Evolutionary conservation across 2,113 vertebrate species (phyloP), one percentile per base, ranked within the genome.

Genomic region (Parus major): DNA sequence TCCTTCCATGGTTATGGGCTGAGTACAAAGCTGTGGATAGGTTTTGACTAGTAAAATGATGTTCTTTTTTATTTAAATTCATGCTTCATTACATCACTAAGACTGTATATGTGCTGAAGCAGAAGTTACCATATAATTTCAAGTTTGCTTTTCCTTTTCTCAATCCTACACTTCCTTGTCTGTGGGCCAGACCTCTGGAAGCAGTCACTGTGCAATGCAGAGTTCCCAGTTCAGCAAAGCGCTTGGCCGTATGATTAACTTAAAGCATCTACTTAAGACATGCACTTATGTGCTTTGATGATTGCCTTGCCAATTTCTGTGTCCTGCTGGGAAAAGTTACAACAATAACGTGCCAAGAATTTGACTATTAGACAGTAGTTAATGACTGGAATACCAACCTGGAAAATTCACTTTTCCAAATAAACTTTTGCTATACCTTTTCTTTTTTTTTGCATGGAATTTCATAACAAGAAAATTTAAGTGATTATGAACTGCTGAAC

Each of bases 251-350:
- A 63, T 73, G 86, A 94, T 72, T 87, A 69, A 49, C 46, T 61
- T 79, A 42, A 89, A 92, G n/a, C 65, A 84, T 72, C 33, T 79
- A 56, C 55, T 87, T 65, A 69, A 95, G 73, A 82, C 73, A 80
- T 52, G 69, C 42, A 65, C 49, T 85, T 82, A 86, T 89, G 70
- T 79, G 25, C 77, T 89, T 87, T 95, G 88, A 70, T 81, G 80
- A 64, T 52, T 1, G 5, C 17, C 87, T 82, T 89, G 78, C 86
- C 81, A 93, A 20, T 66, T 92, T 82, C 63, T 88, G n/a, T 83
- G 61, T 56, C 86, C 92, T 88, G 27, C 68, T 88, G 63, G 75
- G 70, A 61, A 91, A 93, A 90, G 56, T 24, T 50, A 23, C 47
- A 65, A 79, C 0, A 7, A n/a, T 61, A 55, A 80, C 65, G 66